phyloP scores from a whole-genome alignment of 2,888 invertebrate genomes.

The Cerastis leucographa region DNA sequence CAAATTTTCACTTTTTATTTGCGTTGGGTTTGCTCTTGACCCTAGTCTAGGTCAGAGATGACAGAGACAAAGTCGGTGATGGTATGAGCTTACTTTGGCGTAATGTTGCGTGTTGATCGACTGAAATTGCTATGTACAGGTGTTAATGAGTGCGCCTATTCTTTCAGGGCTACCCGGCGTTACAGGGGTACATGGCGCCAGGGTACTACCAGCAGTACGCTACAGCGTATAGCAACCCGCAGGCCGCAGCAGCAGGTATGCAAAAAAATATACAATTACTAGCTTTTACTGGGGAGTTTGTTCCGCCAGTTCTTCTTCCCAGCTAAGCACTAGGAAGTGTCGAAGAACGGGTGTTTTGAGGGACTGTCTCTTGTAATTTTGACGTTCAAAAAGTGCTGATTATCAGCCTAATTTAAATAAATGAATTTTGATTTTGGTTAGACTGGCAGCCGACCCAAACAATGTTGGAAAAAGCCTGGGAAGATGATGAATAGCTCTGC shows the following conservation, averaged over 20 bases:
- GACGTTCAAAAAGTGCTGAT: not conserved
- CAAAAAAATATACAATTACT: not conserved
- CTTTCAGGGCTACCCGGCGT: conserved; percentile 92
- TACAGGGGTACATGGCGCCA: conserved; percentile 96
- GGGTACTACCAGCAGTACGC: conserved; percentile 92
- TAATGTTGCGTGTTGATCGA: conserved; percentile 13
- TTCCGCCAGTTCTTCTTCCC: not conserved
- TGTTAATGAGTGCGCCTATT: conserved; percentile 35
- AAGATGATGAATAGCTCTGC: not conserved
- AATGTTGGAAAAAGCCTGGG: not conserved
- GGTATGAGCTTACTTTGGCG: no score
- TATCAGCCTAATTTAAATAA: no score
- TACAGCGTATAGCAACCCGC: conserved; percentile 92
- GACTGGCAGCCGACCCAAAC: not conserved
- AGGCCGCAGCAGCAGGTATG: conserved; percentile 92
- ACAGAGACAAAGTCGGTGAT: no score
- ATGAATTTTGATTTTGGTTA: no score
- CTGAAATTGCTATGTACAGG: conserved; percentile 3
- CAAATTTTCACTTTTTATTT: conserved; percentile 13
- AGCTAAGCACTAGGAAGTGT: not conserved
- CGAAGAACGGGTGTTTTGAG: not conserved
- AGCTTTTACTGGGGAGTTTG: not conserved
- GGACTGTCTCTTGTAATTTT: not conserved
- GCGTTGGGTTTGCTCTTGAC: no score
- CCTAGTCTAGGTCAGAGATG: no score